Conservation (phyloP, 2,888 invertebrate genomes). For the Pocota personata region DNA sequence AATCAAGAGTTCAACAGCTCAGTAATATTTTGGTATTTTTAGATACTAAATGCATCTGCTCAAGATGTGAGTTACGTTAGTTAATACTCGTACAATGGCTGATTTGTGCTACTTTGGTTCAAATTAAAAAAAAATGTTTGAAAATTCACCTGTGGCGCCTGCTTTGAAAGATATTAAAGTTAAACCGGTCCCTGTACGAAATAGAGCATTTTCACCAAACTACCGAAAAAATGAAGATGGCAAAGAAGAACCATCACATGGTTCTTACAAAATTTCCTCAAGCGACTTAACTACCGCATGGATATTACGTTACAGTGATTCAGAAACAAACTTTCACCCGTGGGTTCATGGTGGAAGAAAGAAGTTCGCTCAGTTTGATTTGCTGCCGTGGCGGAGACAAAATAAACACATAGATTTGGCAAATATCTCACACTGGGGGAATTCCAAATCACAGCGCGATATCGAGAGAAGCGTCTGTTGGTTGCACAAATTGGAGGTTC, state of each 20-base stretch:
- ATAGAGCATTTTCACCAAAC: conserved; percentile 68
- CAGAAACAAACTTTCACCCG: conserved; percentile 81
- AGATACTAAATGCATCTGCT: conserved; percentile 38
- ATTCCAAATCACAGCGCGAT: conserved; percentile 39
- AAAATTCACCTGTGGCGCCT: conserved; percentile 29
- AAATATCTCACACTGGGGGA: conserved; percentile 77
- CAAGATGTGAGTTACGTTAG: not conserved
- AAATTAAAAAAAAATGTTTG: conserved; percentile 48
- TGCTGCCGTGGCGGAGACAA: conserved; percentile 81
- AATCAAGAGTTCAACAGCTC: conserved; percentile 59
- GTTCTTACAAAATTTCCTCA: conserved; percentile 50
- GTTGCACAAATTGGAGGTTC: conserved; percentile 79
- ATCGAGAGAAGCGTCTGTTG: conserved; percentile 62
- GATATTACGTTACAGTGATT: conserved; percentile 80
- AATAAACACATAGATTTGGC: conserved; percentile 78
- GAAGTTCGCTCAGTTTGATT: conserved; percentile 81
- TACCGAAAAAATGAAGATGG: conserved; percentile 56
- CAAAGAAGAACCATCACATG: conserved; percentile 38
- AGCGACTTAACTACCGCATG: conserved; percentile 76
- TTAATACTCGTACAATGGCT: not conserved
- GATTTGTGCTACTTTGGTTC: not conserved
- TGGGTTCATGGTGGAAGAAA: conserved; percentile 77
- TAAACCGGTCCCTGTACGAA: conserved; percentile 59
- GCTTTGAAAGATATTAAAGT: conserved; percentile 36
- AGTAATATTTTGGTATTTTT: conserved; percentile 46